These are phyloP conservation scores for Heterodera filipjevi DNA, from an alignment of 2,888 invertebrate genomes.

Conservation along the genomic window DNA sequence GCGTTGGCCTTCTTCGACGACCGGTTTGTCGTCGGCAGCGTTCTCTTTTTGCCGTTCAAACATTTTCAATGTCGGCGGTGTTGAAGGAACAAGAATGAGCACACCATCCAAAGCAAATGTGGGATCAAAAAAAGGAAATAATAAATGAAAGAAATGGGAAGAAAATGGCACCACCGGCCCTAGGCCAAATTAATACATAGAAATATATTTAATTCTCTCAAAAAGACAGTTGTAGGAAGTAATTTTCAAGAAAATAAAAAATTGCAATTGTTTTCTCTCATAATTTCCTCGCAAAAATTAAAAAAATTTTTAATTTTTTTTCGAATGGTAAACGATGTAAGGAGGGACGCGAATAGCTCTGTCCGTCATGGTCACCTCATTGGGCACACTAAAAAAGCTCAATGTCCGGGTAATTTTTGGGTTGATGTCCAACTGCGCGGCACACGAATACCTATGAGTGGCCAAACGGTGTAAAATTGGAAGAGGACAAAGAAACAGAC, in stretches of 20 bases:
- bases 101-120: slow-evolving; percentile 46
- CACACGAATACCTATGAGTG: slow-evolving; percentile 36
- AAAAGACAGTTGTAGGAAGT: too few relatives aligned
- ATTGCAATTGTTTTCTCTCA: too few relatives aligned
- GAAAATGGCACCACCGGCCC: too few relatives aligned
- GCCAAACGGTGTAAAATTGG: neutral
- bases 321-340: too few relatives aligned
- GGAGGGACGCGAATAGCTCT: too few relatives aligned
- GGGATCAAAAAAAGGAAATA: slow-evolving; percentile 39
- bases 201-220: too few relatives aligned
- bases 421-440: slow-evolving; percentile 41
- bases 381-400: slow-evolving; percentile 25
- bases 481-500: slow-evolving; percentile 28
- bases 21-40: neutral
- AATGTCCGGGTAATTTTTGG: slow-evolving; percentile 45
- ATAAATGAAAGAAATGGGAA: neutral
- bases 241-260: too few relatives aligned
- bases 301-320: too few relatives aligned
- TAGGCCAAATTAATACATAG: too few relatives aligned
- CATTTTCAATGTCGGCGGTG: slow-evolving; percentile 10
- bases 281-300: too few relatives aligned
- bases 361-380: slow-evolving; percentile 30
- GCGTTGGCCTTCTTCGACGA: neutral
- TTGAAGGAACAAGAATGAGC: slow-evolving; percentile 43
- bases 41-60: slow-evolving; percentile 14